Evolutionary conservation across 2,888 invertebrate species (phyloP).

Genomic region (Strigamia transsilvanica): DNA sequence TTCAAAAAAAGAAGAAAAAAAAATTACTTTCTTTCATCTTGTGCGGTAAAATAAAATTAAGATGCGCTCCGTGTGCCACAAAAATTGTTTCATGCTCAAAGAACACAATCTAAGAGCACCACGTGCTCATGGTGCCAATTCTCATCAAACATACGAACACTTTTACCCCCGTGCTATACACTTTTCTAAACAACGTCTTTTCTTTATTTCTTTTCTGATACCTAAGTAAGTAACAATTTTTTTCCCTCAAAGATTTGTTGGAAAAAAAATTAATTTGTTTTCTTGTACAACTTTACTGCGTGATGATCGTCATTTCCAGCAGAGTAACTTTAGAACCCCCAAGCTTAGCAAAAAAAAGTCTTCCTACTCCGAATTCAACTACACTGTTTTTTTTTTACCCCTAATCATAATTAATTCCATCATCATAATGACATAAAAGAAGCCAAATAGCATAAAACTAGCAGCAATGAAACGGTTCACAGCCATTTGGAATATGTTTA

Average conservation of each 20-base stretch:
- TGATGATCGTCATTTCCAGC: not conserved
- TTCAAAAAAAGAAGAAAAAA: constrained; percentile 7
- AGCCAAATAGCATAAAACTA: not conserved
- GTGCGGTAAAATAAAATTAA: constrained; percentile 37
- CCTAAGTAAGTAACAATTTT: not conserved
- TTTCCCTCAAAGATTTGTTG: not conserved
- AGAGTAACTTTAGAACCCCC: not conserved
- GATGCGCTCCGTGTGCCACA: constrained; percentile 40
- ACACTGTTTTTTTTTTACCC: not conserved
- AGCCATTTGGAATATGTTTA: not conserved
- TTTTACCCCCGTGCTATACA: not conserved
- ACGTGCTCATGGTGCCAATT: constrained; percentile 41
- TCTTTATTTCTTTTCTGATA: not conserved
- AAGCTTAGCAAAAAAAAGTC: not conserved
- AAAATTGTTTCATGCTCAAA: constrained; percentile 43
- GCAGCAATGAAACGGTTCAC: not conserved
- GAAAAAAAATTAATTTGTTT: too few species aligned
- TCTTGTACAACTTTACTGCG: too few species aligned
- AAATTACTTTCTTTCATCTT: not conserved
- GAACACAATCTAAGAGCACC: constrained; percentile 39
- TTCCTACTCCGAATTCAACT: not conserved
- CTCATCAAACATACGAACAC: constrained; percentile 12
- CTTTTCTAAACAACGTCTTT: not conserved
- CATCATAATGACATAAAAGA: not conserved
- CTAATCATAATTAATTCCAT: not conserved